Percentiles rank a stretch among this genome's conserved stretches.
phyloP scores from a whole-genome alignment of 2,888 invertebrate genomes.

The Microplitis deprimator region DNA sequence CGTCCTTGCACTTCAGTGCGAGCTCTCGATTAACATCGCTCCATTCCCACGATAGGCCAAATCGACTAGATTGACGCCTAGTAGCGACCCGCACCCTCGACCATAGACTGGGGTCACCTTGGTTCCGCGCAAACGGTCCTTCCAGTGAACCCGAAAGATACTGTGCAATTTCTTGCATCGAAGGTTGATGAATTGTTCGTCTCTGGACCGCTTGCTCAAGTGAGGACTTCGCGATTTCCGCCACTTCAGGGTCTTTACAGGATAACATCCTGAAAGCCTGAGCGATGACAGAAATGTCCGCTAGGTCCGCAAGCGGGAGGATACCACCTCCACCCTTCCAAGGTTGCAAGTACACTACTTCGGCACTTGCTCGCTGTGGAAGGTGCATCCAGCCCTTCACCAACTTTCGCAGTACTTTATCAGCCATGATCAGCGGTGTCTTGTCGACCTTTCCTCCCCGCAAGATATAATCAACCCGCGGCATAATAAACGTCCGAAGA shows the following conservation, averaged over 20 bases:
- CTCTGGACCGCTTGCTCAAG: constrained; percentile 46
- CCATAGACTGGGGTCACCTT: constrained; percentile 50
- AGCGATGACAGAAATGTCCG: constrained; percentile 55
- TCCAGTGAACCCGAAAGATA: constrained; percentile 54
- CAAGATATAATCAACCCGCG: constrained; percentile 57
- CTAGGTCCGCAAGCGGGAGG: constrained; percentile 57
- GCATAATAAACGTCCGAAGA: constrained; percentile 52
- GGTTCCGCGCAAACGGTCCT: constrained; percentile 47
- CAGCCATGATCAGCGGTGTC: constrained; percentile 50
- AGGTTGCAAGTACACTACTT: constrained; percentile 53
- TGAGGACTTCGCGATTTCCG: constrained; percentile 48
- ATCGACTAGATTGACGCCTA: constrained; percentile 30
- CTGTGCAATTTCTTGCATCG: constrained; percentile 48
- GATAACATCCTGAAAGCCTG: constrained; percentile 60
- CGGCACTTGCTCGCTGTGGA: constrained; percentile 57
- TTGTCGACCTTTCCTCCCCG: constrained; percentile 55
- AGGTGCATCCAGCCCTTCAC: constrained; percentile 59
- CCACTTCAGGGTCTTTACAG: constrained; percentile 49
- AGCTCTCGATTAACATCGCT: constrained; percentile 37
- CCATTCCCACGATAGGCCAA: constrained; percentile 52
- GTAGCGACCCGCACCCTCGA: constrained; percentile 51
- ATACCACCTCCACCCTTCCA: constrained; percentile 57
- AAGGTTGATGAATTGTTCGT: constrained; percentile 32
- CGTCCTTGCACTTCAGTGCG: constrained; percentile 23
- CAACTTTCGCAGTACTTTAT: constrained; percentile 49